Conservation (phyloP, 2,113 vertebrate genomes). For the Oryzias celebensis region DNA sequence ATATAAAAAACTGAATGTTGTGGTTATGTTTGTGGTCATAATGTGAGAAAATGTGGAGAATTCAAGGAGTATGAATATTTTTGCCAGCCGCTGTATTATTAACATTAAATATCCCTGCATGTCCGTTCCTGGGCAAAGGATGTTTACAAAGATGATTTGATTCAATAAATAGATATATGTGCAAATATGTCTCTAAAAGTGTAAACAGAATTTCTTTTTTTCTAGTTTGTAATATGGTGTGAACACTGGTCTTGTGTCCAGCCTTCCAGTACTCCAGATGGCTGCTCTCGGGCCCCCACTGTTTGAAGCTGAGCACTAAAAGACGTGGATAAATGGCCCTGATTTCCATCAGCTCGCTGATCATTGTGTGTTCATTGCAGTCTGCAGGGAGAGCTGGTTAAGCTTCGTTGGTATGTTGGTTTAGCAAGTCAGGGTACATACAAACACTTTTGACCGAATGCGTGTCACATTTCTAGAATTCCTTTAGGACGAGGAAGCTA, state of each 20-base stretch:
- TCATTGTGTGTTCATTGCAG: slow-evolving; percentile 24
- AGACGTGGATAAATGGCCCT: slow-evolving; percentile 9
- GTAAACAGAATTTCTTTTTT: not conserved
- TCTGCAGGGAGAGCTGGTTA: slow-evolving; percentile 6
- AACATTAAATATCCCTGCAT: no score
- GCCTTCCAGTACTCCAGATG: slow-evolving; percentile 35
- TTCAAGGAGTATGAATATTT: no score
- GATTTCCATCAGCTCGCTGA: slow-evolving; percentile 5
- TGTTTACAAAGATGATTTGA: no score
- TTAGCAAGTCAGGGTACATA: no score
- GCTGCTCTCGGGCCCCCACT: slow-evolving; percentile 20
- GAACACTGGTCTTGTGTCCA: slow-evolving; percentile 1
- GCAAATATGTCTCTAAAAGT: no score
- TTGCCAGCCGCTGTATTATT: no score
- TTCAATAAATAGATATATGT: no score
- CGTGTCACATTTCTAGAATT: not conserved
- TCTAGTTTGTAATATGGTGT: not conserved
- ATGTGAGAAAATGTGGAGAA: no score
- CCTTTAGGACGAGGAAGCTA: not conserved
- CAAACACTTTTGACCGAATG: slow-evolving; percentile 5
- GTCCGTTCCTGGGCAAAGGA: no score
- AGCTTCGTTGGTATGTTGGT: no score
- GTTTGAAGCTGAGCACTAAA: slow-evolving; percentile 21
- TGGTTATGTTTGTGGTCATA: no score
- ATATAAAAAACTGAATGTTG: no score